Conservation (phyloP, 2,888 invertebrate genomes). For the Tiliacea aurago region DNA sequence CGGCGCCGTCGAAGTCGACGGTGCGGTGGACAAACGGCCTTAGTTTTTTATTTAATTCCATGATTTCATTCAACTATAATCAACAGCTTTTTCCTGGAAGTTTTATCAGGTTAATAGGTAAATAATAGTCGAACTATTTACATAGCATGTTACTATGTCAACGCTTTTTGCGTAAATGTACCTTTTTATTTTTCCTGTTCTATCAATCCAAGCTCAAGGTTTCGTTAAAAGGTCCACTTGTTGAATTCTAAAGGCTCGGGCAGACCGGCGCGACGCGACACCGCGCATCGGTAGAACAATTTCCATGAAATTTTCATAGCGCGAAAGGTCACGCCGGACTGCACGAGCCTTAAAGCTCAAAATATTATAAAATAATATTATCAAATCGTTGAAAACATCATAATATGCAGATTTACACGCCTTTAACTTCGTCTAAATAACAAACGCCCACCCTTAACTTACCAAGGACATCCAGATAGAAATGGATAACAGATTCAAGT, state of each 20-base stretch:
- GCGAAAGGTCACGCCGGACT: no score
- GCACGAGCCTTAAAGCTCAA: not conserved
- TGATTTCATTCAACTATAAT: constrained; percentile 1
- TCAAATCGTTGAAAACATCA: constrained; percentile 19
- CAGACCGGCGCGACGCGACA: no score
- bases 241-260: not conserved
- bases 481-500: constrained; percentile 70
- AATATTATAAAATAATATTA: not conserved
- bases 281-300: no score
- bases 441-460: constrained; percentile 52
- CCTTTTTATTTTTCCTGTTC: constrained; percentile 15
- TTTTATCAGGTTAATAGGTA: constrained; percentile 9
- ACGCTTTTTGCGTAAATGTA: not conserved
- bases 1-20: no score
- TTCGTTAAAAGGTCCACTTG: not conserved
- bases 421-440: constrained; percentile 15
- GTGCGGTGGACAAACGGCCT: not conserved
- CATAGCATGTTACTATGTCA: not conserved
- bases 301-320: no score
- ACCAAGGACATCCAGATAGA: constrained; percentile 68
- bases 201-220: constrained; percentile 1
- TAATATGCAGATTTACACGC: constrained; percentile 15
- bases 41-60: not conserved
- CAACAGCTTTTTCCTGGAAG: not conserved
- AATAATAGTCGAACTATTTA: constrained; percentile 2